Evolutionary conservation across 2,113 vertebrate species (phyloP).

Genomic region (Lamprotornis superbus): DNA sequence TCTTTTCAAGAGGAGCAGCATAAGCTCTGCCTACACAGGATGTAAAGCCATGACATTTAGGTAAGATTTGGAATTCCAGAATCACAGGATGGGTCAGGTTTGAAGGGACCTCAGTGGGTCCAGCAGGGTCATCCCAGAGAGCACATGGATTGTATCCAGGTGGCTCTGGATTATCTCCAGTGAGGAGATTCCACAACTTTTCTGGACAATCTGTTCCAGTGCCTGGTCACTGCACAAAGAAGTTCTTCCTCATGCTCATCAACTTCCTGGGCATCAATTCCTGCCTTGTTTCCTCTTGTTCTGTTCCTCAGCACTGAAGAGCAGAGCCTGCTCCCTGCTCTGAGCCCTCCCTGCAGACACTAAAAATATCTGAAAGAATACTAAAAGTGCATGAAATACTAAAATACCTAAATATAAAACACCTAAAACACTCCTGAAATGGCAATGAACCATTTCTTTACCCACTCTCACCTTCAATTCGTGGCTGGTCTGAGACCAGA

Average conservation of each 20-base stretch:
- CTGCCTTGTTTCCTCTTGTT: not conserved
- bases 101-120: not conserved
- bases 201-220: not conserved
- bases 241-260: not conserved
- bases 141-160: not conserved
- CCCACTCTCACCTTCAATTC: not conserved
- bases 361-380: not conserved
- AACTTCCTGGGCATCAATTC: not conserved
- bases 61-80: not conserved
- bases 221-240: not conserved
- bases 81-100: not conserved
- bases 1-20: slow-evolving; percentile 38
- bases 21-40: slow-evolving; percentile 29
- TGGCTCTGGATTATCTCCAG: not conserved
- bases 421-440: not conserved
- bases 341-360: not conserved
- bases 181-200: not conserved
- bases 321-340: not conserved
- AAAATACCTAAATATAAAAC: not conserved
- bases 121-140: not conserved
- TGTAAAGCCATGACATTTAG: slow-evolving; percentile 49
- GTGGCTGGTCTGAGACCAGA: not conserved
- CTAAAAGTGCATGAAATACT: not conserved
- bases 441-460: not conserved
- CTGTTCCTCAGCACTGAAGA: not conserved